Percentiles rank a stretch among this genome's conserved stretches.
These are phyloP conservation scores for Lytechinus variegatus DNA, from an alignment of 35 echinoderm and acorn worm genomes.

Conservation along the genomic window DNA sequence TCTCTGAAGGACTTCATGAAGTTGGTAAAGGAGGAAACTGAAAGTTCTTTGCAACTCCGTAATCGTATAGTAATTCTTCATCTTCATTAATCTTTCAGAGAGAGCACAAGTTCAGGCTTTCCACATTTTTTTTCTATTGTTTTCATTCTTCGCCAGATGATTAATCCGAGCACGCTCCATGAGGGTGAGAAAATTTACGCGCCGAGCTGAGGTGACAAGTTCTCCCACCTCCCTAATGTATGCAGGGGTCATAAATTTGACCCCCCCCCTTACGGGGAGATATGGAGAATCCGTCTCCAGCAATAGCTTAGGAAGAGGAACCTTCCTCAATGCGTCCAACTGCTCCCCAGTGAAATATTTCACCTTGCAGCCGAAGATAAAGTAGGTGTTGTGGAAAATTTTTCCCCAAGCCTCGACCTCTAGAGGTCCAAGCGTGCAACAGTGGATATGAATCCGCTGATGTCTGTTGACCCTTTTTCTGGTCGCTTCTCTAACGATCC, in stretches of 20 bases:
- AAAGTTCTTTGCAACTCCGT: too few species aligned
- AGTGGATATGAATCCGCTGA: not conserved
- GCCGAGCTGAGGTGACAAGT: not conserved
- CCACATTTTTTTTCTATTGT: too few species aligned
- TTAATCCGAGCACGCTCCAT: not conserved
- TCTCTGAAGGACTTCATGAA: too few species aligned
- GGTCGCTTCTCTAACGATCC: too few species aligned
- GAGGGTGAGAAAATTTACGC: not conserved
- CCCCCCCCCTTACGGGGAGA: not conserved
- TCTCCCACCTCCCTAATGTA: not conserved
- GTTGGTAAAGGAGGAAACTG: too few species aligned
- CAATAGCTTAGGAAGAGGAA: not conserved
- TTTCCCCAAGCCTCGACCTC: not conserved
- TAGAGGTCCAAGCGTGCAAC: not conserved
- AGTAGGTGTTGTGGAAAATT: not conserved
- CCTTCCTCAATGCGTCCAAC: not conserved
- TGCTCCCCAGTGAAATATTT: too few species aligned
- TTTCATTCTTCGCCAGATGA: not conserved
- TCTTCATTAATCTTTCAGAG: too few species aligned
- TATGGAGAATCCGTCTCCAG: conserved; percentile 7
- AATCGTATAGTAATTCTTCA: too few species aligned
- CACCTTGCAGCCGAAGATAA: not conserved
- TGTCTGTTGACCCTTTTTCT: not conserved
- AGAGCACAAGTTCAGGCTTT: too few species aligned
- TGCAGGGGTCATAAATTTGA: not conserved